These are phyloP conservation scores for Physocephala rufipes DNA, from an alignment of 2,888 invertebrate genomes.

Conservation along the genomic window DNA sequence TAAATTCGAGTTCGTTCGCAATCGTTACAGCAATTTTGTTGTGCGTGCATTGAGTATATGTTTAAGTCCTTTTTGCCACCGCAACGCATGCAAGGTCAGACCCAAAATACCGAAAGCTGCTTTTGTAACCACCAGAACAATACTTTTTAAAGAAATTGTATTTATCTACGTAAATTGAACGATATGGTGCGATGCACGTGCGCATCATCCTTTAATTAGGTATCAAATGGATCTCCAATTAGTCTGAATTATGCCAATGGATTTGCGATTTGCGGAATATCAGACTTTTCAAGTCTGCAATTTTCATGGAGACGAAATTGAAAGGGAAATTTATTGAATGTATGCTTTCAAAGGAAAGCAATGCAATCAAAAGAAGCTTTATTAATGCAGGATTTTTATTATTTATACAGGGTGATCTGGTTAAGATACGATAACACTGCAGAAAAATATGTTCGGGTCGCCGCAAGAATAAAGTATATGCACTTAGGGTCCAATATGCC, in stretches of 20 bases:
- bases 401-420: too few relatives aligned
- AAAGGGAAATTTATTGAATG: background rate
- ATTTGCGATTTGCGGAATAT: background rate
- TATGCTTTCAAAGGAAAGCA: too few relatives aligned
- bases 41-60: too few relatives aligned
- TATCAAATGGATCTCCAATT: slow-evolving; percentile 35
- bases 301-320: background rate
- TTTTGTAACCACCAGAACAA: background rate
- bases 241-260: slow-evolving; percentile 30
- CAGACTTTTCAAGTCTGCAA: background rate
- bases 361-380: too few relatives aligned
- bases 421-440: too few relatives aligned
- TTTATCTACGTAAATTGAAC: slow-evolving; percentile 6
- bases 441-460: too few relatives aligned
- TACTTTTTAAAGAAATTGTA: slow-evolving; percentile 19
- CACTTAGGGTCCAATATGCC: background rate
- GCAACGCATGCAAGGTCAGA: slow-evolving; percentile 6
- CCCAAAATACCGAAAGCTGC: background rate
- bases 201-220: slow-evolving; percentile 37
- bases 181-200: slow-evolving; percentile 10
- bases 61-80: slow-evolving; percentile 13
- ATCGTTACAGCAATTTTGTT: too few relatives aligned
- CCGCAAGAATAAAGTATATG: too few relatives aligned
- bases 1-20: too few relatives aligned
- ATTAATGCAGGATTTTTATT: too few relatives aligned